Evolutionary conservation across 1,140 invertebrate species (phyloP), one percentile per base, ranked within the genome.

Genomic region (Trichomalopsis sarcophagae): DNA sequence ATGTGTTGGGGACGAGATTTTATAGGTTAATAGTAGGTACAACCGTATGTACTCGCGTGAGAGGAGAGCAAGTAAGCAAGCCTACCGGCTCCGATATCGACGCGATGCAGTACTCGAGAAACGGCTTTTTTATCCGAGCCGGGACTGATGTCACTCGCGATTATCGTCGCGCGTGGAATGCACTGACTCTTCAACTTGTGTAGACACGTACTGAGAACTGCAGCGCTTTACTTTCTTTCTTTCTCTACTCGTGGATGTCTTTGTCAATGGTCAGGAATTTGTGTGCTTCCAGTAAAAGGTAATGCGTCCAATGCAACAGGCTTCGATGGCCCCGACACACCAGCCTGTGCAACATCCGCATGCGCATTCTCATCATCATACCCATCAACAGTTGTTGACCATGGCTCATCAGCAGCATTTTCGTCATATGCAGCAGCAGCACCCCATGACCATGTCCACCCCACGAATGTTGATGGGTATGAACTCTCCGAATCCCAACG

Each of bases 291-390:
- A 93, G 92, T 92, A 90, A 91, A 89, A 89, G 91, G 91, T 88
- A 86, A 93, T 93, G 89, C 93, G 92, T 87, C 93, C 91, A 47
- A 93, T 93, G 91, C 92, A 93, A 85, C 93, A 92, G 89, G 89
- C 90, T 84, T 91, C 89, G 85, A 93, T 93, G 92, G 90, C 92
- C 86, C 91, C 91, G 82, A 88, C 91, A 87, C 93, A 92, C 88
- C 92, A 93, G 90, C 90, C 92, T 79, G 66, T 86, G 76, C 91
- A 90, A 78, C 91, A 91, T 89, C 87, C 88, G 74, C 87, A 92
- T 87, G 86, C 90, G 81, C 91, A 92, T 90, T 90, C 90, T 36
- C 92, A 91, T 89, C 92, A 91, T 89, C 88, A 87, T 86, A 88
- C 88, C 71, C 91, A 92, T 91, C 92, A 91, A 86, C 91, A 91